phyloP scores from a whole-genome alignment of 2,888 invertebrate species.

The Aromia moschata region DNA sequence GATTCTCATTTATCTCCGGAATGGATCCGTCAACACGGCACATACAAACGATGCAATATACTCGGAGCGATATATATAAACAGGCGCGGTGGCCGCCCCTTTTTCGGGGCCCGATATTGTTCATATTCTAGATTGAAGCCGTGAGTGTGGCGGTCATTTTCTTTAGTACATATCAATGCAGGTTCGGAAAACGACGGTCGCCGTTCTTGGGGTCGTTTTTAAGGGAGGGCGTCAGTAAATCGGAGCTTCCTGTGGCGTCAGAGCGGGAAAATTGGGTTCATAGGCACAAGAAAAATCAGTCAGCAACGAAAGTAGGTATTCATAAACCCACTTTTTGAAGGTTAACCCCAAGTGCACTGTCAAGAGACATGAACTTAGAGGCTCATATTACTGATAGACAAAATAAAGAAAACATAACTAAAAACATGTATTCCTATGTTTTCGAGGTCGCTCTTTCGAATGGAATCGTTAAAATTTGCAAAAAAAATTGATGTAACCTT shows the following conservation, averaged over 20 bases:
- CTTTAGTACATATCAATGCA: constrained; percentile 2
- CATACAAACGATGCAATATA: constrained; percentile 27
- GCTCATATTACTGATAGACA: too few species aligned
- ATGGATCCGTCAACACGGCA: constrained; percentile 33
- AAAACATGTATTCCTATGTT: too few species aligned
- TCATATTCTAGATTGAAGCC: constrained; percentile 15
- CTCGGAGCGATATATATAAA: constrained; percentile 23
- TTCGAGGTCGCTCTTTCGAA: too few species aligned
- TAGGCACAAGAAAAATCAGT: not conserved
- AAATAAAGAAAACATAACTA: too few species aligned
- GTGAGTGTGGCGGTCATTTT: constrained; percentile 6
- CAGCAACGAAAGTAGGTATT: too few species aligned
- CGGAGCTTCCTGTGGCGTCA: not conserved
- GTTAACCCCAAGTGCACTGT: too few species aligned
- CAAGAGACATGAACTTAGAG: too few species aligned
- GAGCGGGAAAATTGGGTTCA: not conserved
- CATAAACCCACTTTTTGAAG: too few species aligned
- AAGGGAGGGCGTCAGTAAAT: not conserved
- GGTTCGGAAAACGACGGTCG: not conserved
- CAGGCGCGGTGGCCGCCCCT: too few species aligned
- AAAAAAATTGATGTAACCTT: too few species aligned
- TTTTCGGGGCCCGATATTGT: constrained; percentile 8
- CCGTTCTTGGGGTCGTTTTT: not conserved
- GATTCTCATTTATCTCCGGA: constrained; percentile 37
- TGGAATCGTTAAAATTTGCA: too few species aligned